These are phyloP conservation scores for Telmatherina bonti DNA, from an alignment of 2,797 vertebrate genomes.

Conservation along the genomic window DNA sequence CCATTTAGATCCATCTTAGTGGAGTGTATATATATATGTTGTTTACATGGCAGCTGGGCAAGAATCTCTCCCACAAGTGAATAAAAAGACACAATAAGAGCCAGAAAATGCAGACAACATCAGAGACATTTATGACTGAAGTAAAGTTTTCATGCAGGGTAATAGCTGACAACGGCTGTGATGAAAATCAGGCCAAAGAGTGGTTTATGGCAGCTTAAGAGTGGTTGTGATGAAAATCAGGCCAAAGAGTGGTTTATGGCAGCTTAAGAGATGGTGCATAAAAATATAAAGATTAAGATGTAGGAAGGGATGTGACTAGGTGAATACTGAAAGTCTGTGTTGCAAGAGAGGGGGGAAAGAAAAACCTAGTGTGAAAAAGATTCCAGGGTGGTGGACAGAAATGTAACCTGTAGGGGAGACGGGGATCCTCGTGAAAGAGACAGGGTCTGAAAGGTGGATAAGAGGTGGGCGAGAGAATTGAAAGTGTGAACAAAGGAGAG, in stretches of 20 bases:
- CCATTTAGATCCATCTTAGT: conserved; percentile 1
- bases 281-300: conserved; percentile 20
- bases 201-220: no score
- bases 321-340: conserved; percentile 9
- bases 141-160: conserved; percentile 19
- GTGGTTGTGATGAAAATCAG: no score
- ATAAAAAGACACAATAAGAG: conserved; percentile 4
- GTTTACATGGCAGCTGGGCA: conserved; percentile 9
- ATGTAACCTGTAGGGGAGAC: conserved; percentile 5
- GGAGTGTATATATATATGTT: no score
- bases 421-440: conserved; percentile 26
- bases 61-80: neutral
- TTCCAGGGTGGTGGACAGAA: neutral
- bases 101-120: conserved; percentile 4
- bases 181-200: conserved; percentile 6
- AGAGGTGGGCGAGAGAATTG: conserved; percentile 17
- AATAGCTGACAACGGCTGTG: conserved; percentile 19
- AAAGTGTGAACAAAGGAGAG: conserved; percentile 29
- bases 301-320: conserved; percentile 34
- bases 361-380: conserved; percentile 15
- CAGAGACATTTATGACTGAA: conserved; percentile 33
- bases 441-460: conserved; percentile 15
- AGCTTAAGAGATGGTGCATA: conserved; percentile 10
- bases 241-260: conserved; percentile 7
- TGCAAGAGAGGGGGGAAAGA: conserved; percentile 9